Evolutionary conservation across 2,888 invertebrate genomes (phyloP).

Genomic region (Synanthedon tipuliformis): DNA sequence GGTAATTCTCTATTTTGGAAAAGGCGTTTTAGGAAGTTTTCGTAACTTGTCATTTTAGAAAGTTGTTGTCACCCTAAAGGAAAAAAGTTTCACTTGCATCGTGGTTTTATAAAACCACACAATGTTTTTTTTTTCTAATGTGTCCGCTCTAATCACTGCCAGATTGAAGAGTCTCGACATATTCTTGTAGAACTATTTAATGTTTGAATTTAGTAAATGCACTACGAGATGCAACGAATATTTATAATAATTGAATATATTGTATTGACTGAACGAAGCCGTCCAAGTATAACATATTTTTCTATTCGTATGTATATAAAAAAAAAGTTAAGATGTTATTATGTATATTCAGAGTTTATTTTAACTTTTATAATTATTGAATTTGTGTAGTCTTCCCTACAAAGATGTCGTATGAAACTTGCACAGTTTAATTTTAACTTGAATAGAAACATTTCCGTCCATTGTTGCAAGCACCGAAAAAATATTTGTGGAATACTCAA

Average conservation of each 20-base stretch:
- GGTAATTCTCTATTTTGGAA: no score
- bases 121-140: background rate
- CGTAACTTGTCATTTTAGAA: no score
- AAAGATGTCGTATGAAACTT: conserved; percentile 17
- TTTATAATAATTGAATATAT: no score
- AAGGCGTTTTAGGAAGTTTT: background rate
- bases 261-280: conserved; percentile 22
- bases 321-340: conserved; percentile 6
- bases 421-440: conserved; percentile 18
- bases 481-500: conserved; percentile 13
- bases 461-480: conserved; percentile 9
- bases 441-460: conserved; percentile 11
- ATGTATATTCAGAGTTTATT: background rate
- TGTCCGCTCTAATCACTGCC: conserved; percentile 20
- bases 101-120: background rate
- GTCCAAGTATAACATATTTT: conserved; percentile 29
- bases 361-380: conserved; percentile 1
- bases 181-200: background rate
- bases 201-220: no score
- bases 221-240: no score
- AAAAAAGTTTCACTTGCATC: background rate
- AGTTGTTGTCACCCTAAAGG: background rate
- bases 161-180: conserved; percentile 5
- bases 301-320: conserved; percentile 16
- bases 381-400: conserved; percentile 40